Percentiles rank a stretch among this genome's conserved stretches.
Conservation (phyloP, 2,113 vertebrate species). For the Lepus timidus region DNA sequence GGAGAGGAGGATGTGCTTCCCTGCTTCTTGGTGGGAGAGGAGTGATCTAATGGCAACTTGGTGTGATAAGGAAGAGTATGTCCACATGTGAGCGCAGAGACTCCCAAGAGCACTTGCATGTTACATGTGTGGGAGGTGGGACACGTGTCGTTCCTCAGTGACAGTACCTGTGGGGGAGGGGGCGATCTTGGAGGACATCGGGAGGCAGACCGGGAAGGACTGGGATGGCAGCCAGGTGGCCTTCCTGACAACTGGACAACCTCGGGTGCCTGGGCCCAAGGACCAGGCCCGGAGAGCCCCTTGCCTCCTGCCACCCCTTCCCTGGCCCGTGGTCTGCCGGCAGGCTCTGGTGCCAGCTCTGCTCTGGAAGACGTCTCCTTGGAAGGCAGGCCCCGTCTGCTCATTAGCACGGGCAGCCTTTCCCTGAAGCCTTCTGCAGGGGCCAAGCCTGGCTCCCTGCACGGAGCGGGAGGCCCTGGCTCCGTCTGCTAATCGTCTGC, state of each 20-base stretch:
- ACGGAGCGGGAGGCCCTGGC: constrained; percentile 81
- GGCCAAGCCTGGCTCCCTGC: constrained; percentile 83
- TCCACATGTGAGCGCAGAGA: not conserved
- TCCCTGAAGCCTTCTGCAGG: constrained; percentile 74
- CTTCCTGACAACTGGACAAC: not conserved
- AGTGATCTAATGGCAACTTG: not conserved
- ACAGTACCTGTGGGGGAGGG: not conserved
- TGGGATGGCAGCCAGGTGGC: not conserved
- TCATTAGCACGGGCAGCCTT: constrained; percentile 78
- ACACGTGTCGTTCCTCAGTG: not conserved
- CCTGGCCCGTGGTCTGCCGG: not conserved
- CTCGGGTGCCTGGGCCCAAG: not conserved
- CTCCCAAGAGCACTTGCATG: not conserved
- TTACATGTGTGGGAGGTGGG: not conserved
- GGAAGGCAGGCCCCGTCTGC: constrained; percentile 79
- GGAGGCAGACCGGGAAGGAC: constrained; percentile 1
- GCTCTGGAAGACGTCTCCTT: constrained; percentile 76
- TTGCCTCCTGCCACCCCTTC: constrained; percentile 17
- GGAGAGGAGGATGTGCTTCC: not conserved
- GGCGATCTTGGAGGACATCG: not conserved
- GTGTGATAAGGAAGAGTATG: not conserved
- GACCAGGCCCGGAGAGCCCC: not conserved
- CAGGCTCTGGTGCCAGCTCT: constrained; percentile 61
- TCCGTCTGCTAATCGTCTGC: constrained; percentile 81
- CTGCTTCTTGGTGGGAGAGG: not conserved